Percentiles rank a stretch among this genome's conserved stretches.
Conservation (phyloP, 2,888 invertebrate species). For the Nemoura dubitans region DNA sequence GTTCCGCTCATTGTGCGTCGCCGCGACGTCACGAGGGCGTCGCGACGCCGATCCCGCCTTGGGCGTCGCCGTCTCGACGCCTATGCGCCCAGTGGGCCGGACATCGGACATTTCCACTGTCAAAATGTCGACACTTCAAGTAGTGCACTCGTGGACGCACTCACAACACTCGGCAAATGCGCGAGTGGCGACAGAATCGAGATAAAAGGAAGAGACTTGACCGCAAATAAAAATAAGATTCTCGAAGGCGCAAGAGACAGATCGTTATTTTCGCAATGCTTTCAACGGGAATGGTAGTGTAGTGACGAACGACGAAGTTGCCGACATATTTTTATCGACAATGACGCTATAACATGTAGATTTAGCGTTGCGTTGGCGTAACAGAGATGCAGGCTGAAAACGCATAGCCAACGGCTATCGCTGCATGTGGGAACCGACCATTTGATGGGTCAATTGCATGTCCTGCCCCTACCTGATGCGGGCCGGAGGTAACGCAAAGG, state of each 20-base stretch:
- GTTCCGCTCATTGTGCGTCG: background rate
- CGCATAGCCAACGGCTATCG: background rate
- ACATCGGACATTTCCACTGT: background rate
- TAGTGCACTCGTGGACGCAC: too few relatives aligned
- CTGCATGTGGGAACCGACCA: background rate
- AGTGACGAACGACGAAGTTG: background rate
- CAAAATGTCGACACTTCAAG: conserved; percentile 10
- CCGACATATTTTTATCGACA: background rate
- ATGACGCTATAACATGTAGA: background rate
- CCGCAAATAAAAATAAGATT: background rate
- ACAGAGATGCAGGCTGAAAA: background rate
- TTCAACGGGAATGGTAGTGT: background rate
- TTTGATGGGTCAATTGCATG: background rate
- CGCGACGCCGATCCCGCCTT: conserved; percentile 4
- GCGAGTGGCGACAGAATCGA: background rate
- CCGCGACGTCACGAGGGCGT: conserved; percentile 1
- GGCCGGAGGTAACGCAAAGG: background rate
- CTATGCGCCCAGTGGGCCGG: conserved; percentile 1
- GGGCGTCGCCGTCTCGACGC: conserved; percentile 25
- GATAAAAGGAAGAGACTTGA: background rate
- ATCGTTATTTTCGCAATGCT: background rate
- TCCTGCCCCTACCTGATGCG: background rate
- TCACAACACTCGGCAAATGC: background rate
- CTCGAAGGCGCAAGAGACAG: background rate
- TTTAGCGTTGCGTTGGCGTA: background rate